Evolutionary conservation across 2,113 vertebrate species (phyloP), one percentile per base, ranked within the genome.

Genomic region (Petrocephalus microphthalmus): DNA sequence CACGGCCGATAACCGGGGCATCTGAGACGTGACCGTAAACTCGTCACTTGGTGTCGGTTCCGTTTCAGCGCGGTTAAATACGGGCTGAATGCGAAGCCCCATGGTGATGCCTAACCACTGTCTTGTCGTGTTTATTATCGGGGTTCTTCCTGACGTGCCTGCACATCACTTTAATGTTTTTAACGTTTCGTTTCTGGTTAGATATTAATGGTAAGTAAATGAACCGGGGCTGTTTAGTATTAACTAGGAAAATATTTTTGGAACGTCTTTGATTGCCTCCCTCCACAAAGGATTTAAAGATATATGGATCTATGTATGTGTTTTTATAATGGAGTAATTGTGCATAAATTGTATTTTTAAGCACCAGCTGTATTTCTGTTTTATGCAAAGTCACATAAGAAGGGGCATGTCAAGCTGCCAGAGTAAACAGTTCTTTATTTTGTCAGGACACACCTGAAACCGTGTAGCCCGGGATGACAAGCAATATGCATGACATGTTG

Each of bases 371-470:
- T 74, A 67, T 67, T 42, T 74, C 71, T 42, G 5, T 78, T 78
- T 78, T 78, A 78, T 78, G 15, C 11, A 78, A 74, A 74, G 71
- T 78, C 71, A 78, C 71, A 3, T 42, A 78, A 78, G 29, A 78
- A 29, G 71, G 71, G 71, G 4, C 17, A 42, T 78, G 15, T 78
- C 29, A 78, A 78, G 71, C 15, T 78, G 71, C 33, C 71, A 42
- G 82, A 25, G 49, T 47, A 84, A 25, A 51, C 42, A 84, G n/a
- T 22, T 15, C 20, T 52, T 25, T 84, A 84, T 49, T 84, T 11
- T 84, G 42, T 84, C 6, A 51, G 81, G 81, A 47, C 81, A 84
- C 81, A 84, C 81, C 20, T 84, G 45, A 42, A 83, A 83, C 42
- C 15, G 5, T 54, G 84, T 53, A 54, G 84, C 52, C 19, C 29